Conservation (phyloP, 2,888 invertebrate genomes). For the Chaetogeoica ovagalla region DNA sequence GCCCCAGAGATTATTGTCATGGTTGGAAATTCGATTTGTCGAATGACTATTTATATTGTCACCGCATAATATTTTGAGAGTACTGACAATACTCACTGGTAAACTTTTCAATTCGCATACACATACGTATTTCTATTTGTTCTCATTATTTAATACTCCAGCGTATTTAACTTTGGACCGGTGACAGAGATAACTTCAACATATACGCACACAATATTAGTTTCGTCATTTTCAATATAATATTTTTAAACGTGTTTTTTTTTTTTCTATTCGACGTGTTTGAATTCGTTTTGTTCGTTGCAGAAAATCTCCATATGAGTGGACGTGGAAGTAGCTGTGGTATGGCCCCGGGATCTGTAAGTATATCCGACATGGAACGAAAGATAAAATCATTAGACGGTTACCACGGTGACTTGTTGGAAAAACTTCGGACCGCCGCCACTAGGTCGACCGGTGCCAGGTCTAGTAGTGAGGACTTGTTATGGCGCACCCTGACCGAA, state of each 20-base stretch:
- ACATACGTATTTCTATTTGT: not conserved
- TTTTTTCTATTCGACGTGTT: not conserved
- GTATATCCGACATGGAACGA: constrained; percentile 75
- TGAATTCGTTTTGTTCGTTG: constrained; percentile 4
- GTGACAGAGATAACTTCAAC: not conserved
- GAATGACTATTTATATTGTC: constrained; percentile 11
- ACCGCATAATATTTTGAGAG: not conserved
- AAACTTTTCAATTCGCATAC: not conserved
- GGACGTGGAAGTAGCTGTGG: constrained; percentile 48
- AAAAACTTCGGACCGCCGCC: constrained; percentile 84
- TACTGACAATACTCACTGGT: constrained; percentile 5
- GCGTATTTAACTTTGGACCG: constrained; percentile 6
- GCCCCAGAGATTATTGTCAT: not conserved
- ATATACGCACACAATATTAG: too few species aligned
- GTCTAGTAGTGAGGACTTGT: constrained; percentile 70
- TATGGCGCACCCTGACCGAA: constrained; percentile 60
- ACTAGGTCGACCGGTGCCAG: constrained; percentile 66
- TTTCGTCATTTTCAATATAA: not conserved
- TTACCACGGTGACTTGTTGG: constrained; percentile 89
- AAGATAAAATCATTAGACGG: constrained; percentile 87
- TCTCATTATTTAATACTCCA: constrained; percentile 5
- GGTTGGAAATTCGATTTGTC: constrained; percentile 10
- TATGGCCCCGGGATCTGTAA: constrained; percentile 27
- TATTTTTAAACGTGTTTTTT: not conserved
- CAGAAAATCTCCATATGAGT: constrained; percentile 31